Percentiles rank a stretch among this genome's conserved stretches.
Conservation (phyloP, 2,888 invertebrate species). For the Ceraclea dissimilis region DNA sequence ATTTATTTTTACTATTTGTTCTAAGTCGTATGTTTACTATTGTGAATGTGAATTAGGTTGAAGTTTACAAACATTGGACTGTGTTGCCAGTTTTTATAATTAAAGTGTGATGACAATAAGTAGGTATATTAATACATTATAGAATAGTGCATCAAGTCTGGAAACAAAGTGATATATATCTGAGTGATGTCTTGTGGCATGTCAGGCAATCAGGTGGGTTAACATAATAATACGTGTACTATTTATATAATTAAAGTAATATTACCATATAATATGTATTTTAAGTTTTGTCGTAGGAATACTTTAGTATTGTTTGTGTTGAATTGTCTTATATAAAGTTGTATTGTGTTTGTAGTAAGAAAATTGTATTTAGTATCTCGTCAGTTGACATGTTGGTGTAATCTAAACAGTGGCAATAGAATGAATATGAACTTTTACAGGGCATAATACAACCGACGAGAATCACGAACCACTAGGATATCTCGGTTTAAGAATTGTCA, state of each 20-base stretch:
- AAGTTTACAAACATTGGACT: too few species aligned
- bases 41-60: neutral
- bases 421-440: constrained; percentile 9
- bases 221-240: neutral
- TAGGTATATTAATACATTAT: neutral
- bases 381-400: too few species aligned
- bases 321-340: neutral
- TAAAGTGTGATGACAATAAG: too few species aligned
- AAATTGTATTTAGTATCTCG: too few species aligned
- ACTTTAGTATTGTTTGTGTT: neutral
- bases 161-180: neutral
- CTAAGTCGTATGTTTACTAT: neutral
- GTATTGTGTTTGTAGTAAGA: too few species aligned
- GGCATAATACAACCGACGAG: constrained; percentile 28
- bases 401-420: neutral
- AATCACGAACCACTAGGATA: constrained; percentile 31
- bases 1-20: neutral
- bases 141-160: neutral
- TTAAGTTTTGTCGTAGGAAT: too few species aligned
- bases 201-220: neutral
- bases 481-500: constrained; percentile 14
- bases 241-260: neutral
- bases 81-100: too few species aligned
- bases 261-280: neutral
- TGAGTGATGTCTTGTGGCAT: neutral